Base-by-base conservation (phyloP, 1,140 invertebrate genomes). In the Asbolus verrucosus region DNA sequence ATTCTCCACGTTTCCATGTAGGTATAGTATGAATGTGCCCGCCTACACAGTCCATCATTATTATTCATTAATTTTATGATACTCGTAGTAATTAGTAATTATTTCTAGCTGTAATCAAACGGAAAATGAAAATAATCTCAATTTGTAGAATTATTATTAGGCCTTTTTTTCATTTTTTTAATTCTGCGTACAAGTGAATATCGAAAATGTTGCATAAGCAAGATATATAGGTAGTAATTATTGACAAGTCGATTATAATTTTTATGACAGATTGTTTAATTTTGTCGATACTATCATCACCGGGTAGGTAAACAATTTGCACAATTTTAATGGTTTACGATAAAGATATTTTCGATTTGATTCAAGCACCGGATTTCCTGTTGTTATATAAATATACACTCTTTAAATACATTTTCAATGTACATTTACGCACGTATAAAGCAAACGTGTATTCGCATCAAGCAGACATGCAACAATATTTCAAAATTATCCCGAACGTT, bases 361-460 rank as follows among this genome's bases (percentile, higher is more conserved):
- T 46, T 63, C 67, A 8, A 68, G 61, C 21, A 69, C 67, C 67
- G 67, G 67, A 69, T 69, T 62, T 69, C 67, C 67, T 62, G 67
- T 46, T 41, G 43, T 11, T 30, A 16, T 3, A 62, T 39, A 39
- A 62, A 62, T 38, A 62, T 38, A 62, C 60, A 62, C 60, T 62
- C 36, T 38, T 62, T 33, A 36, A 36, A 36, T 62, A 21, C 59
- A 62, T 36, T 36, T 38, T 13, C 31, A 18, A 31, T 59, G 24
- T 27, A 27, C 24, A 27, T 27, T 27, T 27, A 27, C 3, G 24
- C n/a, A 36, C 15, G n/a, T 16, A 5, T 13, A 15, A 62, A 62
- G 8, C 36, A 9, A 11, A 16, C 15, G n/a, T 62, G 31, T 5
- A 39, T n/a, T 13, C 15, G 11, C 5, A 14, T 9, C 24, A 9